phyloP scores from a whole-genome alignment of 2,113 vertebrate species.

The Ammodytes dubius region DNA sequence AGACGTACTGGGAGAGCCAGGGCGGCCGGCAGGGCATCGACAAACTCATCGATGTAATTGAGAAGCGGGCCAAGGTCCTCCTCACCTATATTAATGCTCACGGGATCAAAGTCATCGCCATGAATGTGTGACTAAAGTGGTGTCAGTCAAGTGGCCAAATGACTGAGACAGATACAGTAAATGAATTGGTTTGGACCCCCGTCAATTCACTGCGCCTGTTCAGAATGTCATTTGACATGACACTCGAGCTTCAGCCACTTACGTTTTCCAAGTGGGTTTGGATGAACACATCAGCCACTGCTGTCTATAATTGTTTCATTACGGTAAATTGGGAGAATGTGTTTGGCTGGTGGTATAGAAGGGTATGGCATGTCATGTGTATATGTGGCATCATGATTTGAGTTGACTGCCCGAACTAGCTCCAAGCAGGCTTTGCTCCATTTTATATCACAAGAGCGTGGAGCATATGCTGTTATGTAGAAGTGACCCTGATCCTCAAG shows the following conservation, averaged over 20 bases:
- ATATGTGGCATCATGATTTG: too few species aligned
- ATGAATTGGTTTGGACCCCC: background rate
- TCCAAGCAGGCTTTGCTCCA: too few species aligned
- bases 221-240: background rate
- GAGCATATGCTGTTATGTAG: background rate
- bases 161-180: background rate
- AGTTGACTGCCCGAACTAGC: too few species aligned
- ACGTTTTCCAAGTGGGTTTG: background rate
- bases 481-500: background rate
- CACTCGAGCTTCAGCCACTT: background rate
- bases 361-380: too few species aligned
- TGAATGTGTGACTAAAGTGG: constrained; percentile 86
- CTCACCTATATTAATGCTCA: constrained; percentile 95
- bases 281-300: background rate
- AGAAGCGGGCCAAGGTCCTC: constrained; percentile 91
- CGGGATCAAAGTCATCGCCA: constrained; percentile 87
- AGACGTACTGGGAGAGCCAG: constrained; percentile 96
- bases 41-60: constrained; percentile 95
- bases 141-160: background rate
- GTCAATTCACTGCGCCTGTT: background rate
- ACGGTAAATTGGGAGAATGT: too few species aligned
- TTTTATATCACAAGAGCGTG: background rate
- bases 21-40: constrained; percentile 95
- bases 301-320: background rate
- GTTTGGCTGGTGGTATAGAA: too few species aligned